Base-by-base conservation (phyloP, 1,140 invertebrate species). In the Saccostrea cuccullata region DNA sequence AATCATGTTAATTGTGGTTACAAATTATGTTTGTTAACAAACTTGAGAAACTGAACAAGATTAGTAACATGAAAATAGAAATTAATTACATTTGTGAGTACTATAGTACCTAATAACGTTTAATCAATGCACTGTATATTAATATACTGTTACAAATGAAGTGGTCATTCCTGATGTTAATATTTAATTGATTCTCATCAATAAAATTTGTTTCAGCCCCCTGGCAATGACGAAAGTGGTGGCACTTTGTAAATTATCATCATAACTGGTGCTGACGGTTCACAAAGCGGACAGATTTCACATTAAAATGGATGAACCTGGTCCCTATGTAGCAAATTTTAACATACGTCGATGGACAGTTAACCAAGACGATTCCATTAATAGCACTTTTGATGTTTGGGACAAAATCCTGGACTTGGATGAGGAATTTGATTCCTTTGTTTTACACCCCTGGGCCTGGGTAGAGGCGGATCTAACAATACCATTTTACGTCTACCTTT, bases 391-490 rank as follows among this genome's bases (percentile, higher is more conserved):
- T 12, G 70, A 77, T 17, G 30, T 77, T 55, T 84, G 40, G 82
- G 82, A 84, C 55, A n/a, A 23, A 55, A 84, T 84, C 1, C 84
- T 88, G 17, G 17, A 88, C 4, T 77, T 84, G 6, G 87, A 84
- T 12, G 77, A 87, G 23, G 87, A 90, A 17, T 86, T 73, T 73
- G 89, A 90, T 60, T 84, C 86, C n/a, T 90, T 86, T 30, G 87
- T 90, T 3, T 20, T 90, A 2, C 36, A 90, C n/a, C 89, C 89
- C 4, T 90, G 89, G 89, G 77, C 84, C 15, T 90, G 89, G 89
- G 30, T 83, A 13, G 85, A 90, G n/a, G 86, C 85, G 2, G 82
- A 88, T 26, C 40, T 85, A 26, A 85, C 70, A 12, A 36, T 85
- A 2, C 86, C 86, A 20, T 55, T 56, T 20, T 90, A 88, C 36